Percentiles rank a stretch among this genome's conserved stretches.
These are phyloP conservation scores for Chymomyza amoena DNA, from an alignment of 2,888 invertebrate genomes.

Conservation along the genomic window DNA sequence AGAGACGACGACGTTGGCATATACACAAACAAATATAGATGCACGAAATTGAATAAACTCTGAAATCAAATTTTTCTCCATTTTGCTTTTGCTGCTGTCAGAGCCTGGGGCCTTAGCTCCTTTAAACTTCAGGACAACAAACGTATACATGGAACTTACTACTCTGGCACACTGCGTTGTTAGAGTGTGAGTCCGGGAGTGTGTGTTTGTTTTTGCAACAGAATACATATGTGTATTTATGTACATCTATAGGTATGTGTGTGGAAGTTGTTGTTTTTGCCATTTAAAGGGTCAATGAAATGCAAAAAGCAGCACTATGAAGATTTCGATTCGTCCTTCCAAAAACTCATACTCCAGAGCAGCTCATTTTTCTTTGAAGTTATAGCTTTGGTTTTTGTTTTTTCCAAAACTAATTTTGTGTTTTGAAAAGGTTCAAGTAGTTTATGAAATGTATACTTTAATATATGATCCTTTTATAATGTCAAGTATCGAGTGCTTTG, in stretches of 20 bases:
- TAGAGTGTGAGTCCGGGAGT: slow-evolving; percentile 5
- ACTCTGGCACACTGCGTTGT: slow-evolving; percentile 1
- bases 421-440: not conserved
- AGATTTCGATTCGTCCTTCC: not conserved
- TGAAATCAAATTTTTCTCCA: slow-evolving; percentile 71
- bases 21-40: slow-evolving; percentile 15
- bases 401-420: slow-evolving; percentile 10
- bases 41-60: slow-evolving; percentile 69
- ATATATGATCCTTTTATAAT: too few species aligned
- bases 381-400: not conserved
- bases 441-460: not conserved
- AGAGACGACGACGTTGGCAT: slow-evolving; percentile 19
- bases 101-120: not conserved
- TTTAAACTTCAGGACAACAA: slow-evolving; percentile 8
- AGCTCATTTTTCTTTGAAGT: not conserved
- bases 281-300: slow-evolving; percentile 71
- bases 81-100: slow-evolving; percentile 32
- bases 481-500: too few species aligned
- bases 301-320: slow-evolving; percentile 44
- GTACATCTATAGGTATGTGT: slow-evolving; percentile 4
- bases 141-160: slow-evolving; percentile 26
- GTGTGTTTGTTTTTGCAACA: slow-evolving; percentile 10
- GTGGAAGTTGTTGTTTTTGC: slow-evolving; percentile 37
- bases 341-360: not conserved
- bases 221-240: slow-evolving; percentile 7